Evolutionary conservation across 2,888 invertebrate genomes (phyloP).

Genomic region (Drosophila cognata): DNA sequence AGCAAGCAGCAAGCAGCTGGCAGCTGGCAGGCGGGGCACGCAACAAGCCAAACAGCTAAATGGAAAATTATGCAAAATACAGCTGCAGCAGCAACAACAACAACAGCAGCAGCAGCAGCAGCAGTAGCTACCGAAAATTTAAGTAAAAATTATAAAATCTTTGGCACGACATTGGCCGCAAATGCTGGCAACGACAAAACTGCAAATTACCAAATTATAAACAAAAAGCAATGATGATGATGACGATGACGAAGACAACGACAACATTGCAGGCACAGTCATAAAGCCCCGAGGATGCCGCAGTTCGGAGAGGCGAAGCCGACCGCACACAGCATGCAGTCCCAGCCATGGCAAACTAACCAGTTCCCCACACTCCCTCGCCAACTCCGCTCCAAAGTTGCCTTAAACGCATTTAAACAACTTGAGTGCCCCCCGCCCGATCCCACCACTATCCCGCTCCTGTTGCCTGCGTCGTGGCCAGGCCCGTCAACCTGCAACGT

Average conservation of each 20-base stretch:
- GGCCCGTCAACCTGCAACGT: conserved; percentile 32
- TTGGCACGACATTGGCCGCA: conserved; percentile 67
- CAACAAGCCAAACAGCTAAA: conserved; percentile 63
- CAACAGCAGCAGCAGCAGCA: conserved; percentile 20
- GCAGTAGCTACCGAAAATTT: conserved; percentile 69
- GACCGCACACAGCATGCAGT: conserved; percentile 66
- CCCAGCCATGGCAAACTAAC: conserved; percentile 34
- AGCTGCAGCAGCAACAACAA: conserved; percentile 28
- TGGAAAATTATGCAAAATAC: conserved; percentile 79
- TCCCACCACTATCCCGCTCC: conserved; percentile 1
- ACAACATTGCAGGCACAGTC: conserved; percentile 24
- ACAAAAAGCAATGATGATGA: conserved; percentile 59
- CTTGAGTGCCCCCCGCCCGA: conserved; percentile 49
- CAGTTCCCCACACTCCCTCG: background rate
- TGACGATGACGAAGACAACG: conserved; percentile 27
- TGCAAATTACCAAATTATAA: conserved; percentile 79
- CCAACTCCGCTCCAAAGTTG: conserved; percentile 6
- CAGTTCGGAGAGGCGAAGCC: conserved; percentile 11
- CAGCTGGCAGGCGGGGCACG: conserved; percentile 40
- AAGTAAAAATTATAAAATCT: conserved; percentile 78
- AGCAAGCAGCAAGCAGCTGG: conserved; percentile 1
- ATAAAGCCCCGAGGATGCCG: conserved; percentile 58
- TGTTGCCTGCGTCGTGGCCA: background rate
- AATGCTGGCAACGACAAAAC: conserved; percentile 70
- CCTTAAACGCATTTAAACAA: conserved; percentile 68